Conservation (phyloP, 2,888 invertebrate species). For the Gonocerus acuteangulatus region DNA sequence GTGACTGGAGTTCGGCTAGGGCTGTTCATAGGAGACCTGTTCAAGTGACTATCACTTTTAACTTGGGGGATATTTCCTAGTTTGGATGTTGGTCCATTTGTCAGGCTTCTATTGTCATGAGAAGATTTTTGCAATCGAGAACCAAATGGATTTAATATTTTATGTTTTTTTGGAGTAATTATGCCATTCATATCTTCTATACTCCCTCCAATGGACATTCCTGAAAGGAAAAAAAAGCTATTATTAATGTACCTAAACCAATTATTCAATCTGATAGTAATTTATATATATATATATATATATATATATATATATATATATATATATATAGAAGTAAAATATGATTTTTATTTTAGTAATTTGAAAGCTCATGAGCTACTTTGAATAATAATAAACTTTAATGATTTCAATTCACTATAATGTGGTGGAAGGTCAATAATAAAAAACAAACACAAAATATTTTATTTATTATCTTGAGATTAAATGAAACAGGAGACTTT, state of each 20-base stretch:
- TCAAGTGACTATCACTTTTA: slow-evolving; percentile 19
- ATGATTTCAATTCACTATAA: too few species aligned
- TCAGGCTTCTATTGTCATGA: neutral
- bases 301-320: neutral
- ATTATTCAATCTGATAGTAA: neutral
- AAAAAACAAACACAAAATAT: too few species aligned
- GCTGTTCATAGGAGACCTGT: slow-evolving; percentile 37
- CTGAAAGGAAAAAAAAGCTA: slow-evolving; percentile 21
- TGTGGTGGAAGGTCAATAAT: too few species aligned
- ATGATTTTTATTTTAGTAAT: neutral
- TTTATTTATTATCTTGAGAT: too few species aligned
- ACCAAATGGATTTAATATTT: slow-evolving; percentile 34
- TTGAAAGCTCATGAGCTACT: too few species aligned
- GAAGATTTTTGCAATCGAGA: slow-evolving; percentile 27
- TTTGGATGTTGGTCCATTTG: slow-evolving; percentile 4
- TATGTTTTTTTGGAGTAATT: slow-evolving; percentile 32
- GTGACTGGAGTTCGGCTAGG: slow-evolving; percentile 77
- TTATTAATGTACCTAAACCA: too few species aligned
- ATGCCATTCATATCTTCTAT: slow-evolving; percentile 34
- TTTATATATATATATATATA: neutral
- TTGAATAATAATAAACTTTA: too few species aligned
- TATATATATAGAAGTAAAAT: too few species aligned
- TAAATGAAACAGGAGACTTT: too few species aligned
- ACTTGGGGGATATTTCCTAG: slow-evolving; percentile 16
- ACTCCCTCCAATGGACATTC: slow-evolving; percentile 32